phyloP scores from a whole-genome alignment of 2,113 vertebrate genomes.

The Hydropotes inermis region DNA sequence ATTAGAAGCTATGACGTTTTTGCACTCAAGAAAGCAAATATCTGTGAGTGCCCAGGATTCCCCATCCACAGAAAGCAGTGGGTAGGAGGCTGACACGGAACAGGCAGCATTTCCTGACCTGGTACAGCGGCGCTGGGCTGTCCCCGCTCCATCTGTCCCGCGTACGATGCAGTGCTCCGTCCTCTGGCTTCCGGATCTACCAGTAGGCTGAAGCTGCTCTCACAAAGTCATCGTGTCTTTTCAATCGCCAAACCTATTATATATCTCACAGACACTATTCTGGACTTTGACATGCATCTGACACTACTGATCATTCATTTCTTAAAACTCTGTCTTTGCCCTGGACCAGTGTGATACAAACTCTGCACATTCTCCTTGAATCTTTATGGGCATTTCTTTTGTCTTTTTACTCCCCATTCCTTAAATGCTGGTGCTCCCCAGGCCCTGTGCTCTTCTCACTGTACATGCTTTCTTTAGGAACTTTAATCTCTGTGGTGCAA shows the following conservation, averaged over 20 bases:
- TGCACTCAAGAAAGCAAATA: background rate
- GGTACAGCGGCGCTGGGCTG: background rate
- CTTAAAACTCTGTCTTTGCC: background rate
- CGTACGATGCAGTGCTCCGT: accelerated
- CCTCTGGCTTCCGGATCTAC: background rate
- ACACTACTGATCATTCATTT: background rate
- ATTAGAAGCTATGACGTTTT: background rate
- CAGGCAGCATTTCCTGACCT: accelerated
- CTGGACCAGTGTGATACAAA: background rate
- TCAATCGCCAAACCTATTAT: background rate
- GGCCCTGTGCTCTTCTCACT: background rate
- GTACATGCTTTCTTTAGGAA: background rate
- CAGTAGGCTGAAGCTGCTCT: background rate
- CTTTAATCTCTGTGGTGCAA: background rate
- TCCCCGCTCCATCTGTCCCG: accelerated
- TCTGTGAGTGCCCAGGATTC: background rate
- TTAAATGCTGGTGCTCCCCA: background rate
- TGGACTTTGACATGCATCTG: background rate
- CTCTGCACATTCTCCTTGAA: background rate
- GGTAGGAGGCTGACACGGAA: background rate
- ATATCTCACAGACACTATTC: background rate
- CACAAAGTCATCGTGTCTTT: background rate
- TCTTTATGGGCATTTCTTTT: background rate
- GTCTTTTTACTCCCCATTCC: background rate
- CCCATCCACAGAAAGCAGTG: background rate